Base-by-base conservation (phyloP, 1,140 invertebrate genomes). In the Stratiolaelaps scimitus region DNA sequence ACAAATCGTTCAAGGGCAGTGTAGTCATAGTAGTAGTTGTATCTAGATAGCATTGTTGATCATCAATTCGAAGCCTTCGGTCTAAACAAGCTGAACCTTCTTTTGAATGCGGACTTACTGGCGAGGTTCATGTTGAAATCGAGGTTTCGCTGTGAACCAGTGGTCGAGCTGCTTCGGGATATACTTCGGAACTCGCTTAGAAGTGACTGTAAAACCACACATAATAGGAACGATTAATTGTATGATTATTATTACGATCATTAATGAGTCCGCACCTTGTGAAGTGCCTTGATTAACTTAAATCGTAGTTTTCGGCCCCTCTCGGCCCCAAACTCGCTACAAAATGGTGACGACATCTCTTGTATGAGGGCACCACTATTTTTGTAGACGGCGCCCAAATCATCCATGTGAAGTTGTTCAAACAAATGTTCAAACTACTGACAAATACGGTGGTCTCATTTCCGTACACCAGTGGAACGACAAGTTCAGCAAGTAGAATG, bases 111-210 rank as follows among this genome's bases (percentile, higher is more conserved):
- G 0, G 0, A 60, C 53, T 60, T 34, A 60, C 53, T 60, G 53
- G 53, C 53, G 26, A 60, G 20, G 34, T 60, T 60, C 53, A 60
- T 60, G 53, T 60, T 60, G 53, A 60, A 60, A 60, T 60, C 53
- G 17, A 60, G 53, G 34, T 60, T 60, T 34, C 53, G 26, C 23
- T 60, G 53, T 19, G 53, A 60, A 29, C 53, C 53, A 6, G 53
- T 60, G 1, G 53, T 60, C 15, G 53, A 60, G 34, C 53, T 60
- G 23, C 53, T 60, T 26, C 53, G 53, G 10, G 53, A 60, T 29
- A 60, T 60, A 23, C 53, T 60, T 19, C 53, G 53, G 53, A 60
- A 60, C 20, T 60, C 53, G 23, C 53, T 60, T 23, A 60, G 53
- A 26, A 60, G 26, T 15, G 23, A 15, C 53, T 60, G 53, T 2